A percentile compares a stretch with the other conserved stretches of the same genome.
These are phyloP conservation scores for Chunga burmeisteri DNA, from an alignment of 2,113 vertebrate species.

Conservation along the genomic window DNA sequence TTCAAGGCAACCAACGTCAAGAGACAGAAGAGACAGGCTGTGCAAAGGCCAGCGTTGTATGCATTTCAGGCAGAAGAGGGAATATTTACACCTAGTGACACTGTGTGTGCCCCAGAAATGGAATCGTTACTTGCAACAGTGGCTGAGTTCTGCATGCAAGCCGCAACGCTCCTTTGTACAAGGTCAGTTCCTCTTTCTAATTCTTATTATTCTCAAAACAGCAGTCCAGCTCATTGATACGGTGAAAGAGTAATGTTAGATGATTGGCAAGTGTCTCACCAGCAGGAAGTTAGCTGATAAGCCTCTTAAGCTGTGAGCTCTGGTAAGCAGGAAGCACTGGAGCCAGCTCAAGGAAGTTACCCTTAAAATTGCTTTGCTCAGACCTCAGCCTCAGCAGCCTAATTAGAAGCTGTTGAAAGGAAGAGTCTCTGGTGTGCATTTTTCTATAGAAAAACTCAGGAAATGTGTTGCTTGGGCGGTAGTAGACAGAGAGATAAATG, in stretches of 20 bases:
- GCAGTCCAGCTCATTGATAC: conserved; percentile 48
- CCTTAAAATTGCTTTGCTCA: conserved; percentile 60
- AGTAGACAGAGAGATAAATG: conserved; percentile 53
- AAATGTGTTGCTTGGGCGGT: conserved; percentile 21
- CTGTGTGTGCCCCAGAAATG: neutral
- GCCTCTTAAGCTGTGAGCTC: conserved; percentile 63
- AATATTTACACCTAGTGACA: neutral
- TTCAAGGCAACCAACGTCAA: neutral
- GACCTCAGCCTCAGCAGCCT: conserved; percentile 39
- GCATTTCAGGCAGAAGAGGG: neutral
- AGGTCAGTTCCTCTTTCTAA: conserved; percentile 37
- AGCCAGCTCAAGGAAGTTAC: conserved; percentile 57
- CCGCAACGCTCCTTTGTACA: neutral
- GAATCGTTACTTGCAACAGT: neutral
- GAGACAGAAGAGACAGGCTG: neutral
- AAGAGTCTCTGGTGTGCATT: conserved; percentile 48
- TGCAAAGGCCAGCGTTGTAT: neutral
- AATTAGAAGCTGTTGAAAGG: conserved; percentile 60
- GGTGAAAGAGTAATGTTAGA: conserved; percentile 30
- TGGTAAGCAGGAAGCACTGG: conserved; percentile 56
- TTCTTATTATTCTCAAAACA: conserved; percentile 46
- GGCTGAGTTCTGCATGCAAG: conserved; percentile 4
- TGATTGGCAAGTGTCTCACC: conserved; percentile 55
- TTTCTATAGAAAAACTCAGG: conserved; percentile 42
- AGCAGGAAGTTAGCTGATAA: conserved; percentile 68